Evolutionary conservation across 2,888 invertebrate genomes (phyloP), one percentile per base, ranked within the genome.

Genomic region (Brenthis hecate): DNA sequence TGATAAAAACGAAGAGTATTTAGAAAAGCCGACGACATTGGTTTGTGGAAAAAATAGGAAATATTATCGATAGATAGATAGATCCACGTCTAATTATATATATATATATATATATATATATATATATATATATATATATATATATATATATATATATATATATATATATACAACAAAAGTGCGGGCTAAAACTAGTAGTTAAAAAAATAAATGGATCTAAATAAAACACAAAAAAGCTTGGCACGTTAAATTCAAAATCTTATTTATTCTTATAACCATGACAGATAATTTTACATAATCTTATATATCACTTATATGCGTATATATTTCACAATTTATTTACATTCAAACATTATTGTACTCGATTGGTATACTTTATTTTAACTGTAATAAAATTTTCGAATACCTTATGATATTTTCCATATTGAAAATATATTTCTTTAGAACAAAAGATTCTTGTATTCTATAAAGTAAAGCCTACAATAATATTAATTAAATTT

Each of bases 241-340:
- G 92, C 92, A 92, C 92, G 83, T 92, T 91, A 85, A 91, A 88
- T 91, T 92, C 86, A 90, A 92, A 92, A 90, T 86, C 81, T 87
- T 83, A 84, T 91, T 91, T 92, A 91, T 91, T 85, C 83, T 86
- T 85, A 79, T 81, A 77, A 79, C 77, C 77, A 83, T 85, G 85
- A 89, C 86, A 86, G 80, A 77, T 89, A 86, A 86, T 89, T 74
- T 77, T 89, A 88, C 83, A 87, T 78, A 79, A 28, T 70, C 78
- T 81, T 82, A 81, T 74, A 81, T 74, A 75, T 80, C 66, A 78
- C 78, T 85, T 84, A 84, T 73, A 76, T 78, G 80, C 77, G 77
- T 80, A 82, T 83, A 83, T 87, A 88, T 86, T 84, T 86, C 84
- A 88, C 85, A 88, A 81, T 79, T 74, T 92, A 91, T 91, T 85